Evolutionary conservation across 2,888 invertebrate species (phyloP).

Genomic region (Dasysyrphus tricinctus): DNA sequence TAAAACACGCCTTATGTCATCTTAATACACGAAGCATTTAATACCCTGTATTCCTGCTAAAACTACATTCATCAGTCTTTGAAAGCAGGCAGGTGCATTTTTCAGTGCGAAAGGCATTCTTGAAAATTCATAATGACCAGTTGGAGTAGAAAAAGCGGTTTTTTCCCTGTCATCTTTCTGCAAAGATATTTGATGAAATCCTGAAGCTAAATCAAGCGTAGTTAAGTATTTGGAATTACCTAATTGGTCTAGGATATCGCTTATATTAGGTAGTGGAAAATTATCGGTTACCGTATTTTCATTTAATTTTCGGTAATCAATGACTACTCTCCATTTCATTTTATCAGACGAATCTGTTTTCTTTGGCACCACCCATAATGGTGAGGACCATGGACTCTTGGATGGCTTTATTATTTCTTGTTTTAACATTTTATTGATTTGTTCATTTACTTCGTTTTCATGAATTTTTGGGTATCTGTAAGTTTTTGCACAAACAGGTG

Average conservation of each 20-base stretch:
- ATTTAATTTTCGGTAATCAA: slow-evolving; percentile 12
- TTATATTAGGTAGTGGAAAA: slow-evolving; percentile 22
- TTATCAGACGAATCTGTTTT: slow-evolving; percentile 6
- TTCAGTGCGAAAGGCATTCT: too few species aligned
- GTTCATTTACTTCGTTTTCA: too few species aligned
- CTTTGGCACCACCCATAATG: slow-evolving; percentile 6
- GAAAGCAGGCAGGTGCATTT: neutral
- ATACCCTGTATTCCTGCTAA: slow-evolving; percentile 37
- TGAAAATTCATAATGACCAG: too few species aligned
- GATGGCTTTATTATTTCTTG: neutral
- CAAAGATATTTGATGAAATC: slow-evolving; percentile 29
- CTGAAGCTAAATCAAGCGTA: slow-evolving; percentile 12
- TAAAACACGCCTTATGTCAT: too few species aligned
- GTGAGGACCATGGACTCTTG: neutral
- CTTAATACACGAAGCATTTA: slow-evolving; percentile 34
- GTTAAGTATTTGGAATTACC: too few species aligned
- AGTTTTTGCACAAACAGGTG: neutral
- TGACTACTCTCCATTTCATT: slow-evolving; percentile 7
- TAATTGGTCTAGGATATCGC: slow-evolving; percentile 11
- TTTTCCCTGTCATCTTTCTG: slow-evolving; percentile 5
- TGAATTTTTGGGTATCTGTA: too few species aligned
- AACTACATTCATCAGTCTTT: slow-evolving; percentile 49
- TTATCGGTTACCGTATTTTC: neutral
- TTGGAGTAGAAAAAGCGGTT: too few species aligned
- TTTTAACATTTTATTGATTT: neutral